A percentile compares a stretch with the other conserved stretches of the same genome.
Evolutionary conservation across 1,140 invertebrate genomes (phyloP).

Genomic region (Sesamia nonagrioides): DNA sequence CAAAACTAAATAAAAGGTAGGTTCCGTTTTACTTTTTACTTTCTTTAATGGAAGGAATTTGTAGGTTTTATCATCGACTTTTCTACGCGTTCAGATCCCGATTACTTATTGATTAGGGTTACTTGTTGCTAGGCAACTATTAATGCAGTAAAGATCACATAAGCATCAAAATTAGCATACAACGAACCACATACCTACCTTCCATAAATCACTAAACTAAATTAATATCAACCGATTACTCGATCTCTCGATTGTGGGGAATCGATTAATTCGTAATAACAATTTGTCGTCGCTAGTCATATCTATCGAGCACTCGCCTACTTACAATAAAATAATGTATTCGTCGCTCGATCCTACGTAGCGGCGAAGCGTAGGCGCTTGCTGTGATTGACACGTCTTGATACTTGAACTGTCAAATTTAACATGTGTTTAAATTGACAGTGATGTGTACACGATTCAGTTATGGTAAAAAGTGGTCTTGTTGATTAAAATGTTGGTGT

Average conservation of each 20-base stretch:
- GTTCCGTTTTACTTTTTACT: too few species aligned
- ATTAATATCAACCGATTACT: constrained; percentile 51
- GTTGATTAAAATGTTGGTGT: constrained; percentile 17
- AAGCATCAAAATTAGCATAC: constrained; percentile 25
- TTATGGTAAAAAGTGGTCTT: constrained; percentile 36
- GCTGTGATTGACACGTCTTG: constrained; percentile 61
- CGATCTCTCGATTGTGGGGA: constrained; percentile 49
- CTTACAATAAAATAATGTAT: constrained; percentile 81
- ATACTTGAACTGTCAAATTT: constrained; percentile 58
- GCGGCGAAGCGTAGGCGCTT: constrained; percentile 71
- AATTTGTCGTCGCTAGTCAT: constrained; percentile 81
- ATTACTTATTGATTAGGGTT: background rate
- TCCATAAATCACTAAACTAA: constrained; percentile 34
- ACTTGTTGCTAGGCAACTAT: background rate
- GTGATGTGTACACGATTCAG: constrained; percentile 16
- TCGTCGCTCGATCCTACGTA: constrained; percentile 74
- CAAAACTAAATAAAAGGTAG: background rate
- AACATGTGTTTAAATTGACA: constrained; percentile 36
- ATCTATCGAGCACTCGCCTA: constrained; percentile 79
- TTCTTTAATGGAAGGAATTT: too few species aligned
- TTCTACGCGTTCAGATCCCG: background rate
- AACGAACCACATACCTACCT: constrained; percentile 20
- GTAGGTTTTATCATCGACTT: too few species aligned
- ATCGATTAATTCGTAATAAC: constrained; percentile 82
- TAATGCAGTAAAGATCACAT: background rate